Conservation (phyloP, 1,140 invertebrate species). For the Drosophila chauvacae region DNA sequence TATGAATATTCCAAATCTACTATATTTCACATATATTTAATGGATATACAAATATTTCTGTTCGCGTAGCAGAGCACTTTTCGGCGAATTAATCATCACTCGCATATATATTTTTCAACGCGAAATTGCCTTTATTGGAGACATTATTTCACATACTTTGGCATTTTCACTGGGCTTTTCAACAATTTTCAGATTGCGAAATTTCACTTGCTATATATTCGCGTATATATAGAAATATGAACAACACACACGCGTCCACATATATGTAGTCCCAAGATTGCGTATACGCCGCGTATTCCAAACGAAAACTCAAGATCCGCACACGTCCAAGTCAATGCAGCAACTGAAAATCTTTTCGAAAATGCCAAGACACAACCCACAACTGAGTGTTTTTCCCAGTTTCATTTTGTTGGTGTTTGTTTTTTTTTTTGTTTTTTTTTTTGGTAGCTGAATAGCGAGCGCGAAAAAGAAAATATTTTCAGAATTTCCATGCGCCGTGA, state of each 20-base stretch:
- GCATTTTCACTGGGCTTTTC: slow-evolving; percentile 57
- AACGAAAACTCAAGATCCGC: slow-evolving; percentile 34
- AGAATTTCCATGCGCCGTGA: slow-evolving; percentile 73
- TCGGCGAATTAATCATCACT: slow-evolving; percentile 55
- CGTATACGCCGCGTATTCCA: slow-evolving; percentile 75
- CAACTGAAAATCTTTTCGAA: slow-evolving; percentile 78
- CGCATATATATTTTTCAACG: slow-evolving; percentile 31
- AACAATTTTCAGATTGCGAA: slow-evolving; percentile 52
- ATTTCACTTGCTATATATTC: slow-evolving; percentile 60
- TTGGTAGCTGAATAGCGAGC: slow-evolving; percentile 59
- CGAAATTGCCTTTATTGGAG: slow-evolving; percentile 54
- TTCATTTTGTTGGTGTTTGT: neutral
- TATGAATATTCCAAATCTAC: slow-evolving; percentile 45
- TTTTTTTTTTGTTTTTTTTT: neutral
- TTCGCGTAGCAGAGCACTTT: slow-evolving; percentile 10
- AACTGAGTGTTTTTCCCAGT: slow-evolving; percentile 33
- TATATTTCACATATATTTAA: slow-evolving; percentile 41
- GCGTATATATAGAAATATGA: slow-evolving; percentile 36
- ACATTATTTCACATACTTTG: slow-evolving; percentile 69
- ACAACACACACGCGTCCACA: slow-evolving; percentile 52
- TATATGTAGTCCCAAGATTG: slow-evolving; percentile 58
- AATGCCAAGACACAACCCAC: slow-evolving; percentile 55
- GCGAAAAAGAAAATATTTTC: slow-evolving; percentile 56
- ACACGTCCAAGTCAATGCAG: slow-evolving; percentile 79
- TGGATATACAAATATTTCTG: slow-evolving; percentile 6